phyloP scores from a whole-genome alignment of 2,888 invertebrate species.

The Philonicus albiceps region DNA sequence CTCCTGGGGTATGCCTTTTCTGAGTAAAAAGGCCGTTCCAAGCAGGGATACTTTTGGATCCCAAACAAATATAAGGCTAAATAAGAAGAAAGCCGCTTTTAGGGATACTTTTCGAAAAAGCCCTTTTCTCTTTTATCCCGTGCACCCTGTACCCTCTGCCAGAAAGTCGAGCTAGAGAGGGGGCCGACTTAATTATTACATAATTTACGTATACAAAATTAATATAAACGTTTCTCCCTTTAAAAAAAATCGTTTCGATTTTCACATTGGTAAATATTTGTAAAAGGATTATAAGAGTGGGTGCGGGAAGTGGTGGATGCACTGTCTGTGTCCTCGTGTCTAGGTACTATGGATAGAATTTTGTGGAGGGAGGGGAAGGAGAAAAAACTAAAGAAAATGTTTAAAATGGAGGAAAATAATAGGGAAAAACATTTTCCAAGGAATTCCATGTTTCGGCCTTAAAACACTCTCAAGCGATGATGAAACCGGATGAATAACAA shows the following conservation, averaged over 20 bases:
- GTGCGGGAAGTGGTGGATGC: not conserved
- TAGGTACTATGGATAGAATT: not conserved
- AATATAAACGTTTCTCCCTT: not conserved
- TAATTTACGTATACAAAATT: slow-evolving; percentile 3
- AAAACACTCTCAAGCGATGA: not conserved
- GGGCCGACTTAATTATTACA: not conserved
- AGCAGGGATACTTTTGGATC: not conserved
- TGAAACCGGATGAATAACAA: not conserved
- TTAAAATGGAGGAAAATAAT: not conserved
- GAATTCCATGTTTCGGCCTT: not conserved
- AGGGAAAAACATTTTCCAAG: not conserved
- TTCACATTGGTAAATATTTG: slow-evolving; percentile 11
- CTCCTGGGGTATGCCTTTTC: not conserved
- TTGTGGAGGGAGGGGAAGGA: not conserved
- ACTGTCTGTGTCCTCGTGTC: not conserved
- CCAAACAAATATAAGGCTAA: not conserved
- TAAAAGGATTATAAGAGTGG: not conserved
- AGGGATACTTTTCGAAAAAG: not conserved
- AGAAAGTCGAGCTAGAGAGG: not conserved
- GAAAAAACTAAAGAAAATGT: not conserved
- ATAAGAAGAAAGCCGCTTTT: not conserved
- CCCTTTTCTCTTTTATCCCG: not conserved
- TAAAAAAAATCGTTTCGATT: slow-evolving; percentile 2
- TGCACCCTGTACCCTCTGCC: not conserved
- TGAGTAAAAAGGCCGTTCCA: not conserved